Percentiles rank a stretch among this genome's conserved stretches.
phyloP scores from a whole-genome alignment of 2,888 invertebrate genomes.

The Machimus atricapillus region DNA sequence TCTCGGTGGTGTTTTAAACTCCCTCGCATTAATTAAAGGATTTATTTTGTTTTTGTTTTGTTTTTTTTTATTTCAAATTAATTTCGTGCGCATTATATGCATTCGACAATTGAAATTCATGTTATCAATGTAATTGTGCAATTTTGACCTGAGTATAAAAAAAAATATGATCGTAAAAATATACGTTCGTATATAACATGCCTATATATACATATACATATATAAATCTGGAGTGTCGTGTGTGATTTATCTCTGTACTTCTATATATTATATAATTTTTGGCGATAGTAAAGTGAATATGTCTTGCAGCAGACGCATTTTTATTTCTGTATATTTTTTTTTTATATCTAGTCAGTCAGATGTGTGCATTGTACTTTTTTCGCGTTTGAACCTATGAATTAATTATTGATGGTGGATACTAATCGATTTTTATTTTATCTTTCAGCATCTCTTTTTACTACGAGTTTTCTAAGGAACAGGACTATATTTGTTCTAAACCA shows the following conservation, averaged over 20 bases:
- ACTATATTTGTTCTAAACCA: slow-evolving; percentile 95
- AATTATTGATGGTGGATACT: not conserved
- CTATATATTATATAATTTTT: slow-evolving; percentile 14
- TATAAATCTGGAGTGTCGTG: not conserved
- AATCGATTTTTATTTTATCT: slow-evolving; percentile 22
- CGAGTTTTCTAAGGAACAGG: slow-evolving; percentile 86
- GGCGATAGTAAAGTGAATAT: slow-evolving; percentile 4
- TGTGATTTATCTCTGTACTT: slow-evolving; percentile 15
- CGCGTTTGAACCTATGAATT: not conserved
- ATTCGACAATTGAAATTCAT: not conserved
- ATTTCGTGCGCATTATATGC: not conserved
- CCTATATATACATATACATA: too few species aligned
- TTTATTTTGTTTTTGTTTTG: not conserved
- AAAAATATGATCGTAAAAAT: not conserved
- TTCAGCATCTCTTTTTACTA: slow-evolving; percentile 81
- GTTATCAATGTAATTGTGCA: slow-evolving; percentile 2
- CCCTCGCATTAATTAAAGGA: not conserved
- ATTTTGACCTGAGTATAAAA: not conserved
- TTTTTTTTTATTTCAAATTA: not conserved
- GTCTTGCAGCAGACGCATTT: slow-evolving; percentile 1
- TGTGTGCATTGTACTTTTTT: slow-evolving; percentile 25
- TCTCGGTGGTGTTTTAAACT: not conserved
- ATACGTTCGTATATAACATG: not conserved
- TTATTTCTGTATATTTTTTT: not conserved
- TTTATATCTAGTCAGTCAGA: slow-evolving; percentile 14